Evolutionary conservation across 1,140 invertebrate genomes (phyloP), one percentile per base, ranked within the genome.

Genomic region (Trachymyrmex cornetzi): DNA sequence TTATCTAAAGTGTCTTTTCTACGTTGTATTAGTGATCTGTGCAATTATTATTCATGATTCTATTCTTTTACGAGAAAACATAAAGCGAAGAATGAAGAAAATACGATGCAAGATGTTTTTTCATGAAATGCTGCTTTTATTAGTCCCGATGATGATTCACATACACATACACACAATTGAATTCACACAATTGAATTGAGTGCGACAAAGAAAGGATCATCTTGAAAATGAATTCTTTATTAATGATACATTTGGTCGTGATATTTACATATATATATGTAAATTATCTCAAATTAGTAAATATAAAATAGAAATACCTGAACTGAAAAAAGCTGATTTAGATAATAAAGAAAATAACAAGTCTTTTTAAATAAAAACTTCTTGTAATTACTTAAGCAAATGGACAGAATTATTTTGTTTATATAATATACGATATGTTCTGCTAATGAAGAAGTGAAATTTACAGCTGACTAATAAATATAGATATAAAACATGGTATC

Each of bases 21-120:
- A 44, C 9, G n/a, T 57, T 30, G 14, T 12, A 19, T 77, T 59
- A 59, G 53, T 61, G 0, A 71, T 24, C n/a, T 77, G 22, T 48
- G 22, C 24, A 44, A 64, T 48, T 11, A 34, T 12, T 66, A 48
- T 79, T 66, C 12, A 50, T 30, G 44, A 75, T 24, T 22, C 11
- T 30, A 38, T 48, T 79, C 38, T 48, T 24, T 44, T 24, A 77
- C 19, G 44, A 64, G 44, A 16, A 79, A 34, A 48, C 12, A 50
- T 48, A 64, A 64, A 79, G 19, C 59, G 1, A 63, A 50, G 19
- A 30, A 77, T 77, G 34, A 24, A 30, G 27, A 30, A 66, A 30
- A 66, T 38, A 30, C 14, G 14, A 57, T 44, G 38, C 5, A 48
- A 63, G 19, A 12, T 22, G 19, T 79, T 66, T 69, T 69, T 19